phyloP scores from a whole-genome alignment of 2,113 vertebrate genomes.

The Puffinus mauretanicus region DNA sequence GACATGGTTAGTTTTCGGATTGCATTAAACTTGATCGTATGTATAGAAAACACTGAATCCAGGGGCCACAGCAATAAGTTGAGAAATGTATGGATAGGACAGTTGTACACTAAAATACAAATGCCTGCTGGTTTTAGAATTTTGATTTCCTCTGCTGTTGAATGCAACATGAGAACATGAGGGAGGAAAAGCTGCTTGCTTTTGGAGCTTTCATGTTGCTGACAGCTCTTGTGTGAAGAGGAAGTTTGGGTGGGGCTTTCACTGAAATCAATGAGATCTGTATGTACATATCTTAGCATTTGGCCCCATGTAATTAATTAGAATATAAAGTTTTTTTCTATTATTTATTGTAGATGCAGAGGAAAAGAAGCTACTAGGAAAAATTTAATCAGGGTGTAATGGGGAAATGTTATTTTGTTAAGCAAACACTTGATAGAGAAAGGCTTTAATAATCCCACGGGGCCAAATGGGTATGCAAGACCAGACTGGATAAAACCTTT shows the following conservation, averaged over 20 bases:
- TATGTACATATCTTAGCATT: too few species aligned
- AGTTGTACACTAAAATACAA: not conserved
- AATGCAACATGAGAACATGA: not conserved
- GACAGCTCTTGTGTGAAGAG: not conserved
- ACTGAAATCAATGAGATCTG: not conserved
- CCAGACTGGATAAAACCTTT: not conserved
- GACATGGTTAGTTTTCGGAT: conserved; percentile 1
- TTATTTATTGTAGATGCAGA: not conserved
- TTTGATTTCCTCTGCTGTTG: not conserved
- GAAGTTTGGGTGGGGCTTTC: not conserved
- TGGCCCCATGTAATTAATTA: not conserved
- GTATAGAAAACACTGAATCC: not conserved
- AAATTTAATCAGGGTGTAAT: not conserved
- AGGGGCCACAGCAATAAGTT: not conserved
- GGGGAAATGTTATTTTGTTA: not conserved
- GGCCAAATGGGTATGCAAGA: not conserved
- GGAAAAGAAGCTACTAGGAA: not conserved
- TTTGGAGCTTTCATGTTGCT: not conserved
- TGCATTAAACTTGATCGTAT: not conserved
- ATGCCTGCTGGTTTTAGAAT: not conserved
- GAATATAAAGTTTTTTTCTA: not conserved
- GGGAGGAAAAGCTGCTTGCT: not conserved
- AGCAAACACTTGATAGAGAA: not conserved
- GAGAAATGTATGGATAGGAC: not conserved
- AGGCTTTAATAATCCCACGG: not conserved